Evolutionary conservation across 2,113 vertebrate species (phyloP).

Genomic region (Oryzias woworae): DNA sequence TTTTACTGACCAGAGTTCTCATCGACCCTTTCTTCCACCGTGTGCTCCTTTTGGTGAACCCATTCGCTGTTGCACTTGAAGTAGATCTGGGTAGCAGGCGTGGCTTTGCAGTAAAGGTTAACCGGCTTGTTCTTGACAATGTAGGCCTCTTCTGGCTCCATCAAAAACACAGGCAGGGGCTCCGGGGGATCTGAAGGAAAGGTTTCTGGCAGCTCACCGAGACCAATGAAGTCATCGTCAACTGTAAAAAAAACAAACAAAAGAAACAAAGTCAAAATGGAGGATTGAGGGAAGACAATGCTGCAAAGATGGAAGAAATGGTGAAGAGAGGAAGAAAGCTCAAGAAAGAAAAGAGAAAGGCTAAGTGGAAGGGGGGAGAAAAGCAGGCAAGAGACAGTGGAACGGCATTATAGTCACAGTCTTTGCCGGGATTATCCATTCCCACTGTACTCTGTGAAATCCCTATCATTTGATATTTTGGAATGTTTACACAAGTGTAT

Average conservation of each 20-base stretch:
- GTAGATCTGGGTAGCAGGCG: conserved; percentile 97
- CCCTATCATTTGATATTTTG: conserved; percentile 72
- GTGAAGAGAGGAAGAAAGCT: conserved; percentile 8
- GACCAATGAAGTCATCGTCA: conserved; percentile 93
- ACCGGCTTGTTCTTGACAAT: conserved; percentile 98
- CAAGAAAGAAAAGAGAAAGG: conserved; percentile 6
- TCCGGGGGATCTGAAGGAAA: conserved; percentile 97
- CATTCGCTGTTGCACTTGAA: conserved; percentile 99
- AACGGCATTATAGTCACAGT: conserved; percentile 54
- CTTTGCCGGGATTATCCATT: conserved; percentile 61
- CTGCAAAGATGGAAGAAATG: conserved; percentile 12
- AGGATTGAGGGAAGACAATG: background rate
- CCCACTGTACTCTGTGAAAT: conserved; percentile 55
- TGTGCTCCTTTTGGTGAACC: conserved; percentile 98
- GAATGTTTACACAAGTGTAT: conserved; percentile 78
- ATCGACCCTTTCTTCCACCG: conserved; percentile 93
- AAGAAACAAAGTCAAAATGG: conserved; percentile 21
- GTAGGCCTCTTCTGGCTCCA: conserved; percentile 96
- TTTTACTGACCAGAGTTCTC: conserved; percentile 88
- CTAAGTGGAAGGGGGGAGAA: conserved; percentile 19
- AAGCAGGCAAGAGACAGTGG: conserved; percentile 53
- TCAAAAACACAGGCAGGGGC: conserved; percentile 92
- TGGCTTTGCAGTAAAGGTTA: conserved; percentile 95
- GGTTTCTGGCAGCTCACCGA: conserved; percentile 90
- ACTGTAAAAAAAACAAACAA: conserved; percentile 58